Evolutionary conservation across 2,888 invertebrate species (phyloP), one percentile per base, ranked within the genome.

Genomic region (Lithophane socia): DNA sequence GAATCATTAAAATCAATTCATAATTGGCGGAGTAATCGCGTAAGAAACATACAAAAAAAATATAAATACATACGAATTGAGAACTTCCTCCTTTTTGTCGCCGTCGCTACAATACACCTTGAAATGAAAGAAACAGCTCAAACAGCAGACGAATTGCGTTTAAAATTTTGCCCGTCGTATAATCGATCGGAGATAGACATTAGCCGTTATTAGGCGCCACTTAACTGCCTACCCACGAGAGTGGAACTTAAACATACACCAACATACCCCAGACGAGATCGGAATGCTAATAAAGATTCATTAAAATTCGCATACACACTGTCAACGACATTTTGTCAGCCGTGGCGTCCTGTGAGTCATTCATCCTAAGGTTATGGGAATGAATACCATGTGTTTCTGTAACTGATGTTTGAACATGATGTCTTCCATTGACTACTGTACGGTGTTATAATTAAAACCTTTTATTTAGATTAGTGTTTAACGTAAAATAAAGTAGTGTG

Each of bases 241-340:
- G 74, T 42, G 69, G 16, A 37, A 70, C 71, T 81, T 82, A 49
- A 69, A 73, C n/a, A 64, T 67, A 72, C 72, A 69, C 54, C 63
- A 58, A 18, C 66, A 68, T 37, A 77, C 72, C 49, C 37, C 49
- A 82, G 77, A 81, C 81, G 72, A n/a, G 56, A 21, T 49, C 37
- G 82, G 81, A 81, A 81, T 81, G 77, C 71, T 82, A 82, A 83
- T 82, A 58, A 71, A 58, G 71, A 74, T 72, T 83, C 67, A 82
- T 83, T 82, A 72, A 74, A 83, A 79, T 82, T 82, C 70, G 82
- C 83, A 78, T 83, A 44, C 71, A 71, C 65, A 7, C 58, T 54
- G 78, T 47, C 79, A 68, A 68, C 79, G 83, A 74, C 81, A 82
- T 82, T 81, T 81, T 56, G 77, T 77, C 8, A 63, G 64, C 24